Base-by-base conservation (phyloP, 1,140 invertebrate species). In the Zelostemma sp. region DNA sequence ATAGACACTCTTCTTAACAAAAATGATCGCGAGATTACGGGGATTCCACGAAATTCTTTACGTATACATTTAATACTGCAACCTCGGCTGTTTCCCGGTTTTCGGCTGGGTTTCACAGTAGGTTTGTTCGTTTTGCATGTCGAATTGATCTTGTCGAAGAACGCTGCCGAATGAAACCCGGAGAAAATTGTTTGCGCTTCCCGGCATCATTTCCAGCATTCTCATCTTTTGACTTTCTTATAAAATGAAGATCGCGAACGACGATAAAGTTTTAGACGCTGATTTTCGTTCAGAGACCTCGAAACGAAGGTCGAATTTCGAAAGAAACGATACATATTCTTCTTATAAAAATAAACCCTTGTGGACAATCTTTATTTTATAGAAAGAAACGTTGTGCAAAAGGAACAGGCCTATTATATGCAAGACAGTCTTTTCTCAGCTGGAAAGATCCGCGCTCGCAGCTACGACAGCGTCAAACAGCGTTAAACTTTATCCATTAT, bases 1-100 rank as follows among this genome's bases (percentile, higher is more conserved):
- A 78, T 80, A 78, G 72, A 75, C 61, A 59, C 46, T 74, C 72
- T 72, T 72, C 71, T 45, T 76, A 79, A 80, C 72, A 64, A 80
- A 77, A 55, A 72, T 71, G 66, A 61, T 66, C 38, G 28, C 67
- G 75, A 79, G 62, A 76, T 77, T 67, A 73, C 70, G 73, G 65
- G 69, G 43, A 56, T 65, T 60, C 62, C 68, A 57, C 18, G 18
- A 56, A 67, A 59, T 60, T 63, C 61, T 55, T 67, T 67, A 59
- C 54, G 64, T 72, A 65, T 72, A 65, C 57, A 55, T 57, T 57
- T 68, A 65, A 72, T 68, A 72, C 69, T 68, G 65, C 49, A 60
- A 62, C 35, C 62, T 66, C 6, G 45, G 46, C 53, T 45, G 46
- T 51, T 68, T 40, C 63, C 54, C 61, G 63, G 62, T 55, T 17